Evolutionary conservation across 2,113 vertebrate genomes (phyloP).

Genomic region (Callithrix jacchus): DNA sequence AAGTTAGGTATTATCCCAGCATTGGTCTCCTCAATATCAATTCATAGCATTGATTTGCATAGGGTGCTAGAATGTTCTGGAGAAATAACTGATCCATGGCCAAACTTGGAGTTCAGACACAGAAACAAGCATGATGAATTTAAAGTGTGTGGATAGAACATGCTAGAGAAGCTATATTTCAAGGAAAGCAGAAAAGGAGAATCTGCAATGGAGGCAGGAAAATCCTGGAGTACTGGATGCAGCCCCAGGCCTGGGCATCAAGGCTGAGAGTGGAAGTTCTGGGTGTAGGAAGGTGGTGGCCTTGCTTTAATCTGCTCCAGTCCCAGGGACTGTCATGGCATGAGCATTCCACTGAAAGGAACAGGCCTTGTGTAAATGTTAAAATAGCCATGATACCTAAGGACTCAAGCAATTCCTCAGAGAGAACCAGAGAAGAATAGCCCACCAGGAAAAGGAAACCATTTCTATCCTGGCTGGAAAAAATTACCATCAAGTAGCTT

Average conservation of each 20-base stretch:
- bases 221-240: too few species aligned
- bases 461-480: background rate
- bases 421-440: background rate
- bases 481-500: background rate
- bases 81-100: background rate
- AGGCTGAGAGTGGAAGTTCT: background rate
- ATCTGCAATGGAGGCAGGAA: background rate
- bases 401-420: background rate
- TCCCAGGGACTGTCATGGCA: background rate
- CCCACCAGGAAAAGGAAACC: background rate
- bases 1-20: background rate
- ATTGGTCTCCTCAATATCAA: background rate
- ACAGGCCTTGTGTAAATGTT: background rate
- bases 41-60: background rate
- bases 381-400: background rate
- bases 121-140: background rate
- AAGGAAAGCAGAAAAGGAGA: background rate
- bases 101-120: background rate
- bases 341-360: background rate
- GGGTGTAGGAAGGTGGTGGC: background rate
- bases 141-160: background rate
- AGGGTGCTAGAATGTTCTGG: background rate
- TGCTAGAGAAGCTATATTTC: background rate
- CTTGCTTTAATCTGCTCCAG: background rate
- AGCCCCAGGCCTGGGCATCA: background rate